Evolutionary conservation across 2,797 vertebrate species (phyloP).

Genomic region (Esox masquinongy): DNA sequence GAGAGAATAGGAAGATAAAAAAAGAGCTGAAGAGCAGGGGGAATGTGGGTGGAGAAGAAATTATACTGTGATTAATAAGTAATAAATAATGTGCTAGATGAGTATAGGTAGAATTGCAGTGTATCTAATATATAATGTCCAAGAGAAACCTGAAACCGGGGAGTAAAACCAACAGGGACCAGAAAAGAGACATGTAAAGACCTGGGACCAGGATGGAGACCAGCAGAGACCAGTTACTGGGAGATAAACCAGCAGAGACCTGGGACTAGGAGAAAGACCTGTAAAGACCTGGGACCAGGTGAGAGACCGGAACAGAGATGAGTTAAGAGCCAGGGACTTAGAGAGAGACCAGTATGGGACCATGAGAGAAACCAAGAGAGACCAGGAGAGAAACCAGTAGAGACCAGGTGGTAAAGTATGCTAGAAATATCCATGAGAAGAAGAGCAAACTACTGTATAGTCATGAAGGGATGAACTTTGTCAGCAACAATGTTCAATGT

Average conservation of each 20-base stretch:
- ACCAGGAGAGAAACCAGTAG: neutral
- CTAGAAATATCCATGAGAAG: no score
- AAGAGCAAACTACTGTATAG: no score
- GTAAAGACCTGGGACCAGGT: no score
- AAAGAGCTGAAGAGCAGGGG: neutral
- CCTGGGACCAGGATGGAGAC: neutral
- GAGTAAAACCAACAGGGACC: neutral
- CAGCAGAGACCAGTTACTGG: neutral
- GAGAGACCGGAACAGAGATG: no score
- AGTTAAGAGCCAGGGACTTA: no score
- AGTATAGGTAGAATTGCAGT: neutral
- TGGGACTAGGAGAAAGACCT: neutral
- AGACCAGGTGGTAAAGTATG: no score
- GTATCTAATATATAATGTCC: neutral
- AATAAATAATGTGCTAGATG: neutral
- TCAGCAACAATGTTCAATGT: no score
- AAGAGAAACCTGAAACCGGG: neutral
- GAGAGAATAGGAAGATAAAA: no score
- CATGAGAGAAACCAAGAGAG: neutral
- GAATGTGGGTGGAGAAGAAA: conserved; percentile 18
- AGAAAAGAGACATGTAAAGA: neutral
- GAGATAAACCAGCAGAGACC: neutral
- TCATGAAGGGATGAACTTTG: no score
- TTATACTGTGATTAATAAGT: conserved; percentile 26
- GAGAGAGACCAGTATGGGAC: neutral